Evolutionary conservation across 2,113 vertebrate species (phyloP), one percentile per base, ranked within the genome.

Genomic region (Oncorhynchus tshawytscha): DNA sequence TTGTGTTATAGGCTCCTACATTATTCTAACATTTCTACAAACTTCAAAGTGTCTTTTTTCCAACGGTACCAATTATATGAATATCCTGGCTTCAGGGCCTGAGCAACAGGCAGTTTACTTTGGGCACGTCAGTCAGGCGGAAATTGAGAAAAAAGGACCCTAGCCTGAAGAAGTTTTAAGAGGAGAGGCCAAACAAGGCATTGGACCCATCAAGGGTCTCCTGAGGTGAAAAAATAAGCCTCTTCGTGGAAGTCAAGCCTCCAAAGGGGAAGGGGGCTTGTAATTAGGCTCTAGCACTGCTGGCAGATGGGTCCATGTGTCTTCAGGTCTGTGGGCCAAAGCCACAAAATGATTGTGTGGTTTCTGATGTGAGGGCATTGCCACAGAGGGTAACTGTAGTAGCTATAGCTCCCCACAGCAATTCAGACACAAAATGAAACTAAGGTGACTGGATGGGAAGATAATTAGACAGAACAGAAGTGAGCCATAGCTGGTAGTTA

Each of bases 241-340:
- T 81, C 87, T 88, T 87, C 72, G 80, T 81, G 29, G 18, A 84
- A 84, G 81, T 73, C 79, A 79, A 73, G 78, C 73, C 70, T 71
- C 77, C 34, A 25, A 45, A 65, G 49, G 54, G 57, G 73, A 80
- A 80, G 70, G 27, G 71, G 81, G 73, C 82, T 59, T 84, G 69
- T 74, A 83, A 89, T 86, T 84, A 82, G 74, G n/a, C 79, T 62
- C 39, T 57, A 84, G 82, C 81, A 86, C 20, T 78, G 64, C 49
- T 57, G 82, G 79, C 82, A 86, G 86, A 81, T 84, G 85, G 84
- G 78, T 86, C 84, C 86, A 88, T 84, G 51, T 78, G 71, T 68
- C 57, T 7, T n/a, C 27, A 5, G 49, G 72, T 67, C 27, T 0
- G 51, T 79, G 48, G 80, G 74, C 79, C 87, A 86, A 75, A 87